These are phyloP conservation scores for Panthera leo DNA, from an alignment of 2,113 vertebrate genomes.

Conservation along the genomic window DNA sequence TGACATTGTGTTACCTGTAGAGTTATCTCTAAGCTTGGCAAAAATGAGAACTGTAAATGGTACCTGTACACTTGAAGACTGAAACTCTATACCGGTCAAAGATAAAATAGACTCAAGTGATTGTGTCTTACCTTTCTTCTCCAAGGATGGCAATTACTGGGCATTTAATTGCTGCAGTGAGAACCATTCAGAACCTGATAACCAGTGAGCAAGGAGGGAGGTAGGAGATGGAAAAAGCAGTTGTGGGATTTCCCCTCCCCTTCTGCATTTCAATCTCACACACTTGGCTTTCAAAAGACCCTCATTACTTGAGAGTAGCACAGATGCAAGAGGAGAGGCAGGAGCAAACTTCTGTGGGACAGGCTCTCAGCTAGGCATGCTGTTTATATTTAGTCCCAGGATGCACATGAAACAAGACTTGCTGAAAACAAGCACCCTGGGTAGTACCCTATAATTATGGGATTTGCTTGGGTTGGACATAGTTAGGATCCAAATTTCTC, in stretches of 20 bases:
- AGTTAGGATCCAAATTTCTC: slow-evolving; percentile 20
- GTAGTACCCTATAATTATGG: neutral
- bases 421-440: neutral
- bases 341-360: neutral
- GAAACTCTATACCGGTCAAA: neutral
- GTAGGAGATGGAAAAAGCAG: neutral
- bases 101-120: neutral
- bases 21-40: neutral
- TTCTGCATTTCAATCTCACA: neutral
- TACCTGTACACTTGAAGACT: neutral
- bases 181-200: neutral
- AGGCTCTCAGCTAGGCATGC: neutral
- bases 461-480: neutral
- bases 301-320: neutral
- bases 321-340: neutral
- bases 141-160: neutral
- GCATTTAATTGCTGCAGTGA: neutral
- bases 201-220: neutral
- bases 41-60: neutral
- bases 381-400: neutral
- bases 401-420: neutral
- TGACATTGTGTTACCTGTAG: neutral
- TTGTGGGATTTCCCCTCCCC: neutral
- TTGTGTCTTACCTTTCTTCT: neutral
- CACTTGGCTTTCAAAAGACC: rapidly evolving